phyloP scores from a whole-genome alignment of 2,113 vertebrate species.

The Colistium nudipinnis region DNA sequence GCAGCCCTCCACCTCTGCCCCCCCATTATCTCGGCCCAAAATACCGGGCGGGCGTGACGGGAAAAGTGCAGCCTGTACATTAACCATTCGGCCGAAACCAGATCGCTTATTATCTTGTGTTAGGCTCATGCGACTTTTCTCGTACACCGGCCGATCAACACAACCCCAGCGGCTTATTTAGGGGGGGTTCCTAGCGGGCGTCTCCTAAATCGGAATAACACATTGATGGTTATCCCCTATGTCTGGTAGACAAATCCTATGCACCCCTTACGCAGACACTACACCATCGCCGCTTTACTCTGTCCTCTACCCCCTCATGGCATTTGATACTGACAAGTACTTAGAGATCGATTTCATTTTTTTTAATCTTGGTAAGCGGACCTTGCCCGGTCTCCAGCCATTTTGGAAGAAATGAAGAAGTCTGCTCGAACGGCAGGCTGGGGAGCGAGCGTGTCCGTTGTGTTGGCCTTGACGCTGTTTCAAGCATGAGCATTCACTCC shows the following conservation, averaged over 20 bases:
- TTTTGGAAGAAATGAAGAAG: constrained; percentile 71
- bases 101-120: constrained; percentile 42
- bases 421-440: constrained; percentile 37
- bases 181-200: constrained; percentile 51
- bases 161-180: constrained; percentile 51
- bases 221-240: constrained; percentile 58
- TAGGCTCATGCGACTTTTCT: constrained; percentile 23
- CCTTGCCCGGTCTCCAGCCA: constrained; percentile 58
- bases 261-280: constrained; percentile 28
- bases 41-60: constrained; percentile 52
- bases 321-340: constrained; percentile 77
- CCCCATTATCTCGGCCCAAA: constrained; percentile 57
- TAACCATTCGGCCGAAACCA: constrained; percentile 5
- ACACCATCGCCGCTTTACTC: constrained; percentile 27
- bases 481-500: constrained; percentile 48
- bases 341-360: constrained; percentile 82
- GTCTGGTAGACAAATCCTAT: constrained; percentile 44
- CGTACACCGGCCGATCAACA: constrained; percentile 17
- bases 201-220: constrained; percentile 44
- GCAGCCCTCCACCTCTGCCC: constrained; percentile 34
- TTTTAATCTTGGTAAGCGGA: constrained; percentile 82
- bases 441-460: constrained; percentile 33
- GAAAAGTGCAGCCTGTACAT: constrained; percentile 52
- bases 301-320: constrained; percentile 53
- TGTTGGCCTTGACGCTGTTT: constrained; percentile 34